Conservation (phyloP, 2,797 vertebrate genomes). For the Pristis pectinata region DNA sequence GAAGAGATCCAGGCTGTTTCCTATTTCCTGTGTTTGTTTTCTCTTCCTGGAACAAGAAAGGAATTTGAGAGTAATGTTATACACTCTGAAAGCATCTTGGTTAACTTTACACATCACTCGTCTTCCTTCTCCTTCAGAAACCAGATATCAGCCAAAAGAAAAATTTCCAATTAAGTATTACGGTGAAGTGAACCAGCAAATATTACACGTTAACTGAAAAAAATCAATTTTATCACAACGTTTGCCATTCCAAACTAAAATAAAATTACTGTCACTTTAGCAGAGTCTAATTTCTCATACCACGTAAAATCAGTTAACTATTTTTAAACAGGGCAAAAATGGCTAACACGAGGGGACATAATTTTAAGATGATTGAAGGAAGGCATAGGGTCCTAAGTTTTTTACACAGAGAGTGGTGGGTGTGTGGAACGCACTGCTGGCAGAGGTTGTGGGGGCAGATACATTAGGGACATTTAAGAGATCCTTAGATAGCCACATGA, state of each 20-base stretch:
- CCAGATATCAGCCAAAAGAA: not conserved
- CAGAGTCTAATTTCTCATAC: not conserved
- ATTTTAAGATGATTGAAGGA: no score
- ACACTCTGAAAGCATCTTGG: no score
- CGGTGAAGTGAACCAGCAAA: not conserved
- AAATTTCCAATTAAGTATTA: not conserved
- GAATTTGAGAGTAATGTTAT: not conserved
- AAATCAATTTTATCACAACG: not conserved
- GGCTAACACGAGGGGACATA: no score
- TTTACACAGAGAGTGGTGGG: no score
- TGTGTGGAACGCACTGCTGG: no score
- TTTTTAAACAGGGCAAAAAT: no score
- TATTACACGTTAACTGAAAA: not conserved
- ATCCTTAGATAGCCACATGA: no score
- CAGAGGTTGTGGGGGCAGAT: no score
- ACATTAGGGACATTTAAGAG: no score
- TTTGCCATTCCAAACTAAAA: not conserved
- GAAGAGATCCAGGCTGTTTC: slow-evolving; percentile 38
- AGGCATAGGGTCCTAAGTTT: no score
- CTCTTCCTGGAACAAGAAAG: slow-evolving; percentile 38
- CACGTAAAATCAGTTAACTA: not conserved
- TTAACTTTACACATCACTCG: not conserved
- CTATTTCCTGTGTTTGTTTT: slow-evolving; percentile 28
- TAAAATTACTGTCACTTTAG: not conserved
- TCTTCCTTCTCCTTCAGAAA: not conserved